Conservation (phyloP, 2,797 vertebrate genomes). For the Anisognathus igniventris region DNA sequence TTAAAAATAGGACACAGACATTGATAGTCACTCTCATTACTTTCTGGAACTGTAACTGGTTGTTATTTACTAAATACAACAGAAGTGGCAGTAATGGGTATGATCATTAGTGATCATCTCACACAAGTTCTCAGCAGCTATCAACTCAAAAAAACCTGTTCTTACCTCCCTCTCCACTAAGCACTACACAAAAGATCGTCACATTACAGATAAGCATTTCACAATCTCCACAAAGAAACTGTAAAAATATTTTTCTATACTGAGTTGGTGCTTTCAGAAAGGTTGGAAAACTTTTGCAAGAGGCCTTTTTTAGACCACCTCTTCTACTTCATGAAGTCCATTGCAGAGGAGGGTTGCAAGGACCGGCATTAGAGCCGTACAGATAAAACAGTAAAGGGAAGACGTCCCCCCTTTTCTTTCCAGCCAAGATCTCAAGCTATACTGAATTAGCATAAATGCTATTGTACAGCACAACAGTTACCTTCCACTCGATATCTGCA, state of each 20-base stretch:
- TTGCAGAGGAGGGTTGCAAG: neutral
- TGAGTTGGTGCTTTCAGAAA: neutral
- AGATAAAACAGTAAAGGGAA: neutral
- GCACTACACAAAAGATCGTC: neutral
- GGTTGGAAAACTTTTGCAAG: neutral
- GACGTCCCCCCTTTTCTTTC: neutral
- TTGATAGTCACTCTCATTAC: neutral
- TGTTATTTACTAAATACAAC: neutral
- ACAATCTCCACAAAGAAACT: neutral
- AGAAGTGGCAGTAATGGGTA: neutral
- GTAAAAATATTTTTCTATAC: neutral
- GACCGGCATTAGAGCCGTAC: neutral
- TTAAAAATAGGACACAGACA: neutral
- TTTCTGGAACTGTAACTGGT: neutral
- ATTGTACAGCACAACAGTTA: neutral
- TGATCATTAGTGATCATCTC: neutral
- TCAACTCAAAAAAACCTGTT: neutral
- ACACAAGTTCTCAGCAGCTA: neutral
- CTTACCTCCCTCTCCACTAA: neutral
- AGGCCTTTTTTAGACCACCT: fast-evolving
- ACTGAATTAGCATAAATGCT: neutral
- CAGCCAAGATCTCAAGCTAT: neutral
- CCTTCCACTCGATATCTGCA: fast-evolving
- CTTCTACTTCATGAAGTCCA: neutral
- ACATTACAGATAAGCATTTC: neutral